Conservation (phyloP, 2,797 vertebrate genomes). For the Pygocentrus nattereri region DNA sequence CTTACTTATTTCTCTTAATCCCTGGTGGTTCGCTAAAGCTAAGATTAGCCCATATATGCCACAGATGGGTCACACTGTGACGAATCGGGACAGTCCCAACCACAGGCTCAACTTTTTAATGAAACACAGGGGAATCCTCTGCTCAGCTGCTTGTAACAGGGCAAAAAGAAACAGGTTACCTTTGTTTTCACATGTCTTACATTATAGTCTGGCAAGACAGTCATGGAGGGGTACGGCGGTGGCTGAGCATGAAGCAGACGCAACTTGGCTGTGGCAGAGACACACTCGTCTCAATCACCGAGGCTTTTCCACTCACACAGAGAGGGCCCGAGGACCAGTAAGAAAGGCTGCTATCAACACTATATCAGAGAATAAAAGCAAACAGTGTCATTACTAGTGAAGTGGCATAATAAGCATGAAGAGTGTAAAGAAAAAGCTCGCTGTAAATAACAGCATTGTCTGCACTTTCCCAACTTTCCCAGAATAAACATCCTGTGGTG, state of each 20-base stretch:
- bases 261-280: neutral
- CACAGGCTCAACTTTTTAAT: conserved; percentile 50
- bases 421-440: neutral
- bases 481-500: neutral
- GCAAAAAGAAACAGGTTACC: conserved; percentile 17
- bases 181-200: conserved; percentile 33
- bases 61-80: conserved; percentile 58
- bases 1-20: conserved; percentile 68
- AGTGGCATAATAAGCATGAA: neutral
- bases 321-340: neutral
- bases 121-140: conserved; percentile 35
- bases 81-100: conserved; percentile 34
- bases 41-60: conserved; percentile 77
- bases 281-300: neutral
- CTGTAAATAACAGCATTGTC: neutral
- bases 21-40: conserved; percentile 70
- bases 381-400: neutral
- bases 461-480: neutral
- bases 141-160: conserved; percentile 27
- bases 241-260: neutral
- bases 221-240: neutral
- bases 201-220: neutral
- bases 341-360: neutral
- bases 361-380: neutral
- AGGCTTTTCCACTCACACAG: neutral